These are phyloP conservation scores for Caenorhabditis tropicalis DNA, from an alignment of 1,140 invertebrate species.

Conservation along the genomic window DNA sequence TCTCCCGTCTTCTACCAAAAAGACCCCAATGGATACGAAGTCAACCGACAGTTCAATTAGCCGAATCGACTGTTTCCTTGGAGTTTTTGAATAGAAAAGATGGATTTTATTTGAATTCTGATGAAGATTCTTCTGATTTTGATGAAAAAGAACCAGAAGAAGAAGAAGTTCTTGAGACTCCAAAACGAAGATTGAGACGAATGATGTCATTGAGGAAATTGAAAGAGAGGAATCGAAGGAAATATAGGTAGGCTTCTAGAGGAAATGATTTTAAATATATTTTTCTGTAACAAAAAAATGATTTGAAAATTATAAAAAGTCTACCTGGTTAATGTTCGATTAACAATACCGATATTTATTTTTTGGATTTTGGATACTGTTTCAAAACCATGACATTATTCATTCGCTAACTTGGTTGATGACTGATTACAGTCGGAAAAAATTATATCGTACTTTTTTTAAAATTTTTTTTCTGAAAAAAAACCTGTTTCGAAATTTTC, in stretches of 20 bases:
- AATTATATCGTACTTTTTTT: too few relatives aligned
- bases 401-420: too few relatives aligned
- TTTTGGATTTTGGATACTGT: too few relatives aligned
- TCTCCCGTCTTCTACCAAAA: conserved; percentile 14
- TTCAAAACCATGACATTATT: too few relatives aligned
- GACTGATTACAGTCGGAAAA: too few relatives aligned
- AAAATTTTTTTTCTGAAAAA: too few relatives aligned
- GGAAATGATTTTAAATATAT: too few relatives aligned
- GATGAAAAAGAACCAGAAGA: background rate
- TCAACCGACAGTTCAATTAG: background rate
- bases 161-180: background rate
- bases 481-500: too few relatives aligned
- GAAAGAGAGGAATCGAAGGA: background rate
- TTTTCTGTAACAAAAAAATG: too few relatives aligned
- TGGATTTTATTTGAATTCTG: background rate
- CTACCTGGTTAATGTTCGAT: too few relatives aligned
- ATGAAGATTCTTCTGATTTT: background rate
- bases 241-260: background rate
- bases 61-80: background rate
- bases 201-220: background rate
- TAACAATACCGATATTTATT: too few relatives aligned
- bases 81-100: background rate
- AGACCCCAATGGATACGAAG: background rate
- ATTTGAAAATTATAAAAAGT: too few relatives aligned
- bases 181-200: background rate